Base-by-base conservation (phyloP, 2,888 invertebrate species). In the Tricholauxania praeusta region DNA sequence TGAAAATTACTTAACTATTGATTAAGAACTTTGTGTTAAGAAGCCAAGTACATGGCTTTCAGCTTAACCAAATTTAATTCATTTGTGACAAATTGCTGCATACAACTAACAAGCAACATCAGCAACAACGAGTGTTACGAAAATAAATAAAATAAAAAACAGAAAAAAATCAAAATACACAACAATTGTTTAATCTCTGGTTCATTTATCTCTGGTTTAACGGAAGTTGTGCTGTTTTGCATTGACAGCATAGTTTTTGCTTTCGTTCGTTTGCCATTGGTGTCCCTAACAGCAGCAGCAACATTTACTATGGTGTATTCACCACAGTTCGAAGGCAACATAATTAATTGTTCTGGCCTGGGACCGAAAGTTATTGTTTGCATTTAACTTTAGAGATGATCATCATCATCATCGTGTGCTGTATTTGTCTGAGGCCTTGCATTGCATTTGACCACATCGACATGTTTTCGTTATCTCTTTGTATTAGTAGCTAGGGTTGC, bases 291-390 rank as follows among this genome's bases (percentile, higher is more conserved):
- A 59, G 32, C 14, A 17, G 62, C 17, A 62, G 17, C 39, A n/a
- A 39, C 32, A 28, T 22, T 59, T 28, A 28, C 59, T 59, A 22
- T 59, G 59, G 59, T 14, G n/a, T 53, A 28, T 17, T 12, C 22
- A 48, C 55, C n/a, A 12, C 28, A 49, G 49, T 14, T 53, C 28
- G 22, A 48, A 69, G 28, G 22, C 59, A 49, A 52, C 22, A 70
- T 63, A 63, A 70, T 70, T 63, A 70, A 70, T 70, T 63, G 70
- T 62, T 32, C 63, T 70, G 70, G 15, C 63, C n/a, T 49, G 53
- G 53, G 22, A 22, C 57, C 48, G 57, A 51, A 28, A 69, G 48
- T 69, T 69, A 69, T 51, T 69, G 51, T 70, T 19, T 32, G 53
- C 53, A 32, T 51, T 69, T 60, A 69, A 60, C 39, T 60, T 57